Evolutionary conservation across 2,797 vertebrate genomes (phyloP).

Genomic region (Trachops cirrhosus): DNA sequence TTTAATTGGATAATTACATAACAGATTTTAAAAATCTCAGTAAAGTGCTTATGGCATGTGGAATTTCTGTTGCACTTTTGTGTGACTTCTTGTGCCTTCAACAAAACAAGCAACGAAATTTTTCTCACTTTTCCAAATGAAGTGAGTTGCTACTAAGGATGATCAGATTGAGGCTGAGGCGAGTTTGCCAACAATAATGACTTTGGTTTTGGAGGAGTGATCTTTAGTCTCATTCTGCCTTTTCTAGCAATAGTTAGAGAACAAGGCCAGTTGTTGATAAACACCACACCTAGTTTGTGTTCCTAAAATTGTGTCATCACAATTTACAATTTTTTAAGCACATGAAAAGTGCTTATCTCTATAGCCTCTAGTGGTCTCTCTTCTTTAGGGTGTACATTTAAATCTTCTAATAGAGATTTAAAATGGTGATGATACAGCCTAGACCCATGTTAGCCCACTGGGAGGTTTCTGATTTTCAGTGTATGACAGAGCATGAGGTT

Average conservation of each 20-base stretch:
- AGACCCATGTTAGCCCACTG: background rate
- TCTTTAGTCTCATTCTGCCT: background rate
- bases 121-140: background rate
- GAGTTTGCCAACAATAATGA: background rate
- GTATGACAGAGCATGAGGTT: background rate
- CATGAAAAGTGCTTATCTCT: background rate
- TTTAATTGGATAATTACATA: conserved; percentile 15
- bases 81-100: background rate
- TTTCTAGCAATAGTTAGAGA: background rate
- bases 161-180: background rate
- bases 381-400: background rate
- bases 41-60: background rate
- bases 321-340: background rate
- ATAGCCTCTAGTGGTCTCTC: background rate
- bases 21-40: background rate
- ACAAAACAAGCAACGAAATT: background rate
- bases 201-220: background rate
- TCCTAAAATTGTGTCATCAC: background rate
- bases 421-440: background rate
- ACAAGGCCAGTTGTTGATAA: background rate
- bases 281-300: background rate
- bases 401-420: background rate
- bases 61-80: background rate
- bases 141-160: background rate
- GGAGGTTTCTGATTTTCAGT: background rate